Evolutionary conservation across 92 coral and sea anemone genomes (phyloP).

Genomic region (Chrysogorgia sp.): DNA sequence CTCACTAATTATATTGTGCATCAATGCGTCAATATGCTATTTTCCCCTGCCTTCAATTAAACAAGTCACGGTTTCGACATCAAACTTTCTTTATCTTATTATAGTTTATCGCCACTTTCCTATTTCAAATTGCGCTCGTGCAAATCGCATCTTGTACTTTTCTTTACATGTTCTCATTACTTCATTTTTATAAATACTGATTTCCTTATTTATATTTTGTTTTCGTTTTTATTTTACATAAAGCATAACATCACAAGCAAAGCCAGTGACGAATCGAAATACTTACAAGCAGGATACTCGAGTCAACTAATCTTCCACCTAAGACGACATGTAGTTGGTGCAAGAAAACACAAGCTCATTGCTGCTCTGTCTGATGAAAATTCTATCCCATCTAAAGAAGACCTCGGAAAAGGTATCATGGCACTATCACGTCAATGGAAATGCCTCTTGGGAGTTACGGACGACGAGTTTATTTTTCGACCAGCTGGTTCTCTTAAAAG

Average conservation of each 20-base stretch:
- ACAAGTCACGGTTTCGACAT: background rate
- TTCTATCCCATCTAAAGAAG: slow-evolving; percentile 72
- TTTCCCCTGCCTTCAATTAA: no score
- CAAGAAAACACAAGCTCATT: slow-evolving; percentile 80
- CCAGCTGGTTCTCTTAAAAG: slow-evolving; percentile 94
- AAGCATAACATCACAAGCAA: slow-evolving; percentile 80
- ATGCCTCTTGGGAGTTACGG: slow-evolving; percentile 95
- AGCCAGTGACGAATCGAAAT: slow-evolving; percentile 69
- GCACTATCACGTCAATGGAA: slow-evolving; percentile 98
- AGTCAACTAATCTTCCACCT: slow-evolving; percentile 88
- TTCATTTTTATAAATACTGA: background rate
- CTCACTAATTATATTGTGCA: no score
- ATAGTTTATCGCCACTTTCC: background rate
- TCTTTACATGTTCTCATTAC: background rate
- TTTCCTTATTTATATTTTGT: background rate
- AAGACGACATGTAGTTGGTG: slow-evolving; percentile 84
- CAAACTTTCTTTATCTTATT: background rate
- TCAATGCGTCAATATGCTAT: no score
- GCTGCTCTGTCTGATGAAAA: slow-evolving; percentile 69
- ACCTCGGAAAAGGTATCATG: slow-evolving; percentile 72
- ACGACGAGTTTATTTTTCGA: slow-evolving; percentile 82
- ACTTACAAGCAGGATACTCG: slow-evolving; percentile 92
- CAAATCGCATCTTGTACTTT: no score
- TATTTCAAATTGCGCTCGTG: no score
- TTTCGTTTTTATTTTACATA: background rate